Evolutionary conservation across 2,797 vertebrate genomes (phyloP), one percentile per base, ranked within the genome.

Genomic region (Acropternis orthonyx): DNA sequence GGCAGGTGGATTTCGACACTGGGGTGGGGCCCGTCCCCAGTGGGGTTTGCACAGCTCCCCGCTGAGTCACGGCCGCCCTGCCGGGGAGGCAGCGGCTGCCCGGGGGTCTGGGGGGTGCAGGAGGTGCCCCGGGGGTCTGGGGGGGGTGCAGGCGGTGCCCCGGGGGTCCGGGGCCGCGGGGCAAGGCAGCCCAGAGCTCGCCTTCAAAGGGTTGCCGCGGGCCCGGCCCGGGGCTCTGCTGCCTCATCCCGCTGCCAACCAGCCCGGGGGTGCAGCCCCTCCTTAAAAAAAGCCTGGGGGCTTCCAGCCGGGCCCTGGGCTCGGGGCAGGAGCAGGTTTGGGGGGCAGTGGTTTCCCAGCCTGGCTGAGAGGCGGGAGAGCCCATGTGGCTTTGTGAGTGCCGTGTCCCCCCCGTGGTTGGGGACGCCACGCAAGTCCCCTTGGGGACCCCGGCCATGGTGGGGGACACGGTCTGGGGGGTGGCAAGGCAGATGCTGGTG

Each of bases 1-100:
- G 97, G 76, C 91, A 95, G 89, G 85, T 96, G 92, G 80, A 92
- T 95, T 96, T 96, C 92, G 26, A 92, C 95, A 94, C 63, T 14
- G 75, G 93, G 94, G 93, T 62, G 89, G 91, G 62, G 89, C 85
- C 44, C 41, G 41, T 89, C 89, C 82, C 84, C 80, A 67, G 67
- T 91, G 88, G 93, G 82, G 49, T 81, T 94, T 95, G 81, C 71
- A 44, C 24, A 81, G 93, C 88, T 82, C 73, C 73, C 61, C 44
- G 11, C 74, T 90, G 95, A 96, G 76, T 97, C 95, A 97, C 18
- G 66, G 79, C 88, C 21, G 54, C 56, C 23, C 34, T 41, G 87
- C 62, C 2, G 82, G 52, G 56, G 63, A 85, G 68, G 36, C 84
- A 65, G 67, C 6, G 32, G 89, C 36, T 30, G 87, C 84, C 91